Evolutionary conservation across 2,797 vertebrate species (phyloP).

Genomic region (Melanotaenia maccullochi): DNA sequence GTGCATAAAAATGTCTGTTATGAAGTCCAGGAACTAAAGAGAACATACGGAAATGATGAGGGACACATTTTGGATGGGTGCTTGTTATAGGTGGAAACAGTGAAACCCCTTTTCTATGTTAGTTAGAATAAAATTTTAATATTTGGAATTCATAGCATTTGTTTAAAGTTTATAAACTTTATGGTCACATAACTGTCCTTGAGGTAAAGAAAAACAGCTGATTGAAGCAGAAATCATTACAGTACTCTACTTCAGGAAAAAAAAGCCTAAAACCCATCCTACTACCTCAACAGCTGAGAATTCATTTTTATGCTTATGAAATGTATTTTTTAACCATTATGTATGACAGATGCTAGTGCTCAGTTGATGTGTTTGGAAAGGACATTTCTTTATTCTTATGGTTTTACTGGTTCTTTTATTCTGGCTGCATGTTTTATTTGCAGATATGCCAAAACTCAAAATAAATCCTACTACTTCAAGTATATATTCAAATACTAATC

Average conservation of each 20-base stretch:
- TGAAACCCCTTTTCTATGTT: conserved; percentile 16
- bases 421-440: not conserved
- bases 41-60: not conserved
- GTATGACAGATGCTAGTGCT: not conserved
- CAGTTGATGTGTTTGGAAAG: not conserved
- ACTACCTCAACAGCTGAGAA: not conserved
- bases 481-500: conserved; percentile 24
- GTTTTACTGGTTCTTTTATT: not conserved
- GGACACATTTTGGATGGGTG: conserved; percentile 3
- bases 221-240: not conserved
- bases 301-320: not conserved
- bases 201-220: not conserved
- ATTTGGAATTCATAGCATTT: conserved; percentile 35
- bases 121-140: conserved; percentile 1
- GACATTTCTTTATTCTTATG: not conserved
- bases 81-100: not conserved
- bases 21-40: not conserved
- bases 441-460: not conserved
- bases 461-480: not conserved
- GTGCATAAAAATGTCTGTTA: not conserved
- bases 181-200: not conserved
- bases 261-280: not conserved
- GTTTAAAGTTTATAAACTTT: conserved; percentile 1
- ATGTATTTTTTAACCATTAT: not conserved
- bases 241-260: not conserved